Base-by-base conservation (phyloP, 2,888 invertebrate species). In the Andrena dorsata region DNA sequence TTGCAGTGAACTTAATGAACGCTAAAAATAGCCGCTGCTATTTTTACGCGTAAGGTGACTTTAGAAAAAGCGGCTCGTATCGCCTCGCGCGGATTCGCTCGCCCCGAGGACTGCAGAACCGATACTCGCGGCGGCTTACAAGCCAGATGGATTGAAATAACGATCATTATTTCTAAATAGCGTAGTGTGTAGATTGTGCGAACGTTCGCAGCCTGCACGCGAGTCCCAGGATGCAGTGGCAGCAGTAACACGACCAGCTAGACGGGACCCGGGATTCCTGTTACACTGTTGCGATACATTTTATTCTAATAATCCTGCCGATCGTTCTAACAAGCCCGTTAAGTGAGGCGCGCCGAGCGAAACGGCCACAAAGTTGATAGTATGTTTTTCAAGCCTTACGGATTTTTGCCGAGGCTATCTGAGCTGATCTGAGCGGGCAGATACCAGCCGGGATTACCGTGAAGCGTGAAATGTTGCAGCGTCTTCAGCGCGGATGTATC, bases 11-110 rank as follows among this genome's bases (percentile, higher is more conserved):
- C 47, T 53, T 72, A 72, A 80, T 23, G 64, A 76, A 23, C 20
- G 60, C 58, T 76, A 80, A 70, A 78, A 71, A 80, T 68, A 80
- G 35, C 61, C 66, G 23, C 13, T 10, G 65, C 53, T 78, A 80
- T 80, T 77, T 77, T 78, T 77, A 78, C 71, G 16, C 47, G 71
- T 66, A 66, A 77, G 53, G 80, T 66, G 77, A 80, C 77, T 47
- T 20, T 30, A 47, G 10, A 63, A 76, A 75, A 76, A 49, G 49
- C 41, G n/a, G n/a, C 6, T 26, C 56, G 64, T 51, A 76, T 79
- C 69, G 20, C 47, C 10, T 30, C 32, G 47, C 23, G 6, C 53
- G 26, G 58, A 66, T 41, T 49, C 49, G 60, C 26, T 35, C 61
- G 49, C 30, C 3, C 6, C 20, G 35, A 41, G 23, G 28, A 56